Base-by-base conservation (phyloP, 2,888 invertebrate species). In the Ectobius pallidus region DNA sequence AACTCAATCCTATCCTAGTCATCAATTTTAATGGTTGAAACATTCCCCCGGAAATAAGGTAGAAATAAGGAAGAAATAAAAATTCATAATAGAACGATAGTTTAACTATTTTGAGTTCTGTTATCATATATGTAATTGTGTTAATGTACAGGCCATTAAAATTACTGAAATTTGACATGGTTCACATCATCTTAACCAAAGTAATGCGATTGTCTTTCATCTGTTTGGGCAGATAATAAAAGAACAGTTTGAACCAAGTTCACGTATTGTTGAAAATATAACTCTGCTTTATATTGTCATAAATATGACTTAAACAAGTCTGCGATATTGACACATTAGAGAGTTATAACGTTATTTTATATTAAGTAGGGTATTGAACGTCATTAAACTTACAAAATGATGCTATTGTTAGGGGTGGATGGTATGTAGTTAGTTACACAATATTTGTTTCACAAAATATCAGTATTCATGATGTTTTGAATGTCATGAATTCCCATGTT, bases 401-500 rank as follows among this genome's bases (percentile, higher is more conserved):
- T 67, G 52, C 69, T 32, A 32, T 69, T 27, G 25, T 69, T 70
- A 70, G 61, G 44, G 70, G 61, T 61, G 62, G 27, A 62, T 58
- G 44, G 46, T 61, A 44, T 69, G 25, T 69, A 69, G 30, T 22
- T 18, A 55, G 22, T 52, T 22, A 20, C 16, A 67, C 34, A 25
- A 65, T 52, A 30, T 58, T 32, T 58, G n/a, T 58, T 58, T 32
- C 58, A 58, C 58, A 58, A 11, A 32, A 58, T 58, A n/a, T 30
- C 30, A 30, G 25, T 30, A 3, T 30, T 58, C 30, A 30, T 52
- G 34, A 52, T 52, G 25, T 55, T 69, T 30, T 9, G 39, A 69
- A 77, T 79, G 78, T 77, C 74, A 69, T 80, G 78, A 80, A 2
- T 69, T 69, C 42, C 58, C 25, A 16, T 39, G 42, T 25, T 70